Percentiles rank a stretch among this genome's conserved stretches.
Conservation (phyloP, 37 sponge, comb jelly and placozoan genomes). For the Hormiphora californensis region DNA sequence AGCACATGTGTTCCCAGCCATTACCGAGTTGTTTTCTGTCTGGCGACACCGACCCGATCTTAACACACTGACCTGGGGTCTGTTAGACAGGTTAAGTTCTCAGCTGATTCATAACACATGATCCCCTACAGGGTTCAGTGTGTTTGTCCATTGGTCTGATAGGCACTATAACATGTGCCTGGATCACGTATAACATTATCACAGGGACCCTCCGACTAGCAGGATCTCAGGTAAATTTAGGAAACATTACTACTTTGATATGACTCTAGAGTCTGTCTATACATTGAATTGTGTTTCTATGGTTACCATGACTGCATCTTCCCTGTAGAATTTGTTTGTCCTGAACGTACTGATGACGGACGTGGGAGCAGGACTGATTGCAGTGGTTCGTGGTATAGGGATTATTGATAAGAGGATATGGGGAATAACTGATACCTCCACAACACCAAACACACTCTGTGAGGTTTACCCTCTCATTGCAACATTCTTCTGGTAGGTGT, state of each 20-base stretch:
- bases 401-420: background rate
- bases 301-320: background rate
- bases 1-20: too few species aligned
- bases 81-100: too few species aligned
- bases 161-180: background rate
- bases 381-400: background rate
- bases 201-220: background rate
- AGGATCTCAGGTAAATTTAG: background rate
- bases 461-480: background rate
- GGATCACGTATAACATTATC: slow-evolving; percentile 14
- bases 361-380: background rate
- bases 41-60: too few species aligned
- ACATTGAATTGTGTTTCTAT: too few species aligned
- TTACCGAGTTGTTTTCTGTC: too few species aligned
- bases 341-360: background rate
- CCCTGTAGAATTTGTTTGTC: background rate
- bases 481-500: background rate
- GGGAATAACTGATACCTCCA: background rate
- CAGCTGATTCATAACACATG: too few species aligned
- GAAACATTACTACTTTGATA: background rate
- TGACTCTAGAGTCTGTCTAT: background rate
- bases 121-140: background rate
- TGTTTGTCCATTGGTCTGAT: background rate
- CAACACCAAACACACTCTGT: background rate
- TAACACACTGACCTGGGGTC: too few species aligned